Conservation (phyloP, 2,888 invertebrate species). For the Callinectes sapidus region DNA sequence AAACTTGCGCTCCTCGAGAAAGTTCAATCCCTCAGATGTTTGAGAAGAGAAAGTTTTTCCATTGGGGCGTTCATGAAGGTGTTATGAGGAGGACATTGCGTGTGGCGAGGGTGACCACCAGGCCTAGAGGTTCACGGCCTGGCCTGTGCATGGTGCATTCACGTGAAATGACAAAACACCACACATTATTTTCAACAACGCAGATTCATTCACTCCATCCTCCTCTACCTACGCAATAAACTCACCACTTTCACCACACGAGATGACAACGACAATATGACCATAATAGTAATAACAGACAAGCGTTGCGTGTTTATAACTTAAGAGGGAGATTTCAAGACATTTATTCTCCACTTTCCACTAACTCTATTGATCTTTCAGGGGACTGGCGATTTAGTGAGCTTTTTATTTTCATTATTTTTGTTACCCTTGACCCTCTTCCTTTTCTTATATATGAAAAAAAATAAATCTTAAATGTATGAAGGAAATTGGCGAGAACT, state of each 20-base stretch:
- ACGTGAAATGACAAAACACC: no score
- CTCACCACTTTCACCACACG: not conserved
- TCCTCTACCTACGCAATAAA: no score
- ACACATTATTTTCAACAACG: no score
- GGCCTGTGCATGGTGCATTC: not conserved
- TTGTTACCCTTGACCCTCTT: no score
- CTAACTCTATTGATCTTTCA: no score
- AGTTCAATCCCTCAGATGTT: slow-evolving; percentile 12
- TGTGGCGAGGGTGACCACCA: not conserved
- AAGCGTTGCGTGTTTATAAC: not conserved
- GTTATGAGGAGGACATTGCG: not conserved
- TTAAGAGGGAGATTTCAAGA: no score
- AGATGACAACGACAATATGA: not conserved
- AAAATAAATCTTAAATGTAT: not conserved
- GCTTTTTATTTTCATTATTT: no score
- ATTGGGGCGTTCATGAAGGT: slow-evolving; percentile 2
- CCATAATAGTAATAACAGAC: not conserved
- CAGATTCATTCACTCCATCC: not conserved
- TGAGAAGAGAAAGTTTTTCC: slow-evolving; percentile 3
- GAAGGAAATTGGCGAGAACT: not conserved
- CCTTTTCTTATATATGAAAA: no score
- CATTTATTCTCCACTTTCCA: no score
- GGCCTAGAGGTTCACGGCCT: not conserved
- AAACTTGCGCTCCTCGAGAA: not conserved
- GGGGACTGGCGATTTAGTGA: no score